phyloP scores from a whole-genome alignment of 2,797 vertebrate genomes.

The Enteromius radiatus region DNA sequence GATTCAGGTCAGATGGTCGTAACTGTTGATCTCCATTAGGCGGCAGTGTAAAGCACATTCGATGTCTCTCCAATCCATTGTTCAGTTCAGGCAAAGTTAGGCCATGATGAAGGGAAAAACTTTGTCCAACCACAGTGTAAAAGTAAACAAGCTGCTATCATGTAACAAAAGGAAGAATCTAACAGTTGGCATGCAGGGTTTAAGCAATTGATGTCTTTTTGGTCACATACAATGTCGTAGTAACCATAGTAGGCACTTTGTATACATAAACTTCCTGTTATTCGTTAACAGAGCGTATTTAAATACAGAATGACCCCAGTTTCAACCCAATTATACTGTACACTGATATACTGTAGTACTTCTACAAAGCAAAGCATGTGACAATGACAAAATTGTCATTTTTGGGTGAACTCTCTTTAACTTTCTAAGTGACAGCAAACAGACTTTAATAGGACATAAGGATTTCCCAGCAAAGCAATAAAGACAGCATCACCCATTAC shows the following conservation, averaged over 20 bases:
- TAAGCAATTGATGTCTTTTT: conserved; percentile 2
- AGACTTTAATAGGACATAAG: no score
- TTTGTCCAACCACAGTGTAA: conserved; percentile 3
- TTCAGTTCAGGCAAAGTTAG: conserved; percentile 10
- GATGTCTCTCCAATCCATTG: not conserved
- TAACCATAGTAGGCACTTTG: conserved; percentile 20
- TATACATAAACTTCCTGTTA: not conserved
- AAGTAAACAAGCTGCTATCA: conserved; percentile 22
- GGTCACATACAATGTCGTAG: not conserved
- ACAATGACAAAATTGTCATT: no score
- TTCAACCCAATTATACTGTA: not conserved
- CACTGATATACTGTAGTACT: not conserved
- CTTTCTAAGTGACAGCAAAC: no score
- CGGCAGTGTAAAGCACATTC: conserved; percentile 32
- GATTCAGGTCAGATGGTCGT: conserved; percentile 59
- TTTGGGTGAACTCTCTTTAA: no score
- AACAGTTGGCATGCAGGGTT: not conserved
- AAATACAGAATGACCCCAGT: not conserved
- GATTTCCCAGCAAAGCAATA: no score
- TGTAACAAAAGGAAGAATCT: conserved; percentile 17
- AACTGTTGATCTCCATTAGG: conserved; percentile 39
- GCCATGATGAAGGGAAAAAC: not conserved
- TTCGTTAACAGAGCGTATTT: not conserved
- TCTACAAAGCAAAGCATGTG: no score
- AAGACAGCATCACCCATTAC: not conserved